phyloP scores from a whole-genome alignment of 37 sponge, comb jelly and placozoan genomes.

The Chondrilla cf. caribensis region DNA sequence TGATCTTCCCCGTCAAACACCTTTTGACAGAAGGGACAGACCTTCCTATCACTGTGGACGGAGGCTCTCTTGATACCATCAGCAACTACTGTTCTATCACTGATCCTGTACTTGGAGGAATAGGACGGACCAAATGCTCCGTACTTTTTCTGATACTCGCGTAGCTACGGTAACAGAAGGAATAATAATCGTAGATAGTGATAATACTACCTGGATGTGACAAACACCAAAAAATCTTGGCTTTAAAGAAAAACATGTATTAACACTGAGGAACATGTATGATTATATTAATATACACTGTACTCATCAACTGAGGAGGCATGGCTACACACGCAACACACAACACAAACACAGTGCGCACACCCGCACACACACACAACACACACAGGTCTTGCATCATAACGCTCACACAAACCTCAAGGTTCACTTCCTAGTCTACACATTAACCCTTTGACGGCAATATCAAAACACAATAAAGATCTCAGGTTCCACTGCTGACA shows the following conservation, averaged over 20 bases:
- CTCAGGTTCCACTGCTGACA: too few relatives aligned
- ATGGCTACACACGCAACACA: slow-evolving; percentile 2
- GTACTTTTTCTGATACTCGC: not conserved
- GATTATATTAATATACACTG: too few relatives aligned
- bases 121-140: not conserved
- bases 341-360: slow-evolving; percentile 1
- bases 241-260: too few relatives aligned
- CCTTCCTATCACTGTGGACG: not conserved
- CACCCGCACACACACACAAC: slow-evolving; percentile 5
- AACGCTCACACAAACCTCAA: too few relatives aligned
- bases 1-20: not conserved
- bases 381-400: too few relatives aligned
- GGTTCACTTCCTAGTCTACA: too few relatives aligned
- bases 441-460: too few relatives aligned
- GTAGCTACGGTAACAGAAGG: not conserved
- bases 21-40: not conserved
- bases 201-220: too few relatives aligned
- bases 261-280: too few relatives aligned
- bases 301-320: not conserved
- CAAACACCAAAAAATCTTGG: too few relatives aligned
- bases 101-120: not conserved
- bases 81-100: not conserved
- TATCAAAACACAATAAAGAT: too few relatives aligned
- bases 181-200: not conserved
- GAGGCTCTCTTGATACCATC: not conserved